Conservation (phyloP, 2,113 vertebrate species). For the Amia ocellicauda region DNA sequence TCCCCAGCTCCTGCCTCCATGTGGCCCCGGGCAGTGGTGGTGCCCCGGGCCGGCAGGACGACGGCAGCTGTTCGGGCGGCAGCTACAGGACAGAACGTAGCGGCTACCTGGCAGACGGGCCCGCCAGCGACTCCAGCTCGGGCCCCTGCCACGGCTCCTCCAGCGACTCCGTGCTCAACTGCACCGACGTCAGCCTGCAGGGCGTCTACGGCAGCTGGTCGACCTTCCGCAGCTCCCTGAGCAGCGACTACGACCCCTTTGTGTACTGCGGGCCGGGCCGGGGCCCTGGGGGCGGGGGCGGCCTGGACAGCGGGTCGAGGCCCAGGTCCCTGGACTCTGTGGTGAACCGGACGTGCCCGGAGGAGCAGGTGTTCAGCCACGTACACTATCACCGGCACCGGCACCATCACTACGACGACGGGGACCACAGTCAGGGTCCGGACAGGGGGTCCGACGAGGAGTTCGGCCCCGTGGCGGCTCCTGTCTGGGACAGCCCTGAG, state of each 20-base stretch:
- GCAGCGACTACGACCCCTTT: slow-evolving; percentile 91
- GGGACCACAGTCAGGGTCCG: slow-evolving; percentile 55
- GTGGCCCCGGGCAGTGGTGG: slow-evolving; percentile 29
- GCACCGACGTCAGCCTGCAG: slow-evolving; percentile 89
- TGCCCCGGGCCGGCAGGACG: slow-evolving; percentile 62
- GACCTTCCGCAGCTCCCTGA: slow-evolving; percentile 93
- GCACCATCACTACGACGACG: slow-evolving; percentile 87
- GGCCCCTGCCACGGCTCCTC: slow-evolving; percentile 94
- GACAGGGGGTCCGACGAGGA: slow-evolving; percentile 61
- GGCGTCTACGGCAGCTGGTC: slow-evolving; percentile 94
- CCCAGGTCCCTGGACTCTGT: slow-evolving; percentile 80
- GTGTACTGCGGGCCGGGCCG: slow-evolving; percentile 72
- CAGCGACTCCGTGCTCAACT: slow-evolving; percentile 93
- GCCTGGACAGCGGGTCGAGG: slow-evolving; percentile 46
- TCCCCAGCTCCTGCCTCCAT: slow-evolving; percentile 58
- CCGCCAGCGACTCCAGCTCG: slow-evolving; percentile 92
- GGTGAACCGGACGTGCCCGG: slow-evolving; percentile 58
- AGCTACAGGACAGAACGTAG: slow-evolving; percentile 89
- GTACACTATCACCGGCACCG: slow-evolving; percentile 90
- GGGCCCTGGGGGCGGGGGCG: slow-evolving; percentile 43
- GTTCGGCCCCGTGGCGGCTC: slow-evolving; percentile 40
- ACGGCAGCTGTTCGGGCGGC: slow-evolving; percentile 84
- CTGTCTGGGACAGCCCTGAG: slow-evolving; percentile 30
- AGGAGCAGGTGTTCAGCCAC: slow-evolving; percentile 80
- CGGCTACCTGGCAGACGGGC: slow-evolving; percentile 89